A percentile compares a stretch with the other conserved stretches of the same genome.
These are phyloP conservation scores for Microchirus variegatus DNA, from an alignment of 2,797 vertebrate species.

Conservation along the genomic window DNA sequence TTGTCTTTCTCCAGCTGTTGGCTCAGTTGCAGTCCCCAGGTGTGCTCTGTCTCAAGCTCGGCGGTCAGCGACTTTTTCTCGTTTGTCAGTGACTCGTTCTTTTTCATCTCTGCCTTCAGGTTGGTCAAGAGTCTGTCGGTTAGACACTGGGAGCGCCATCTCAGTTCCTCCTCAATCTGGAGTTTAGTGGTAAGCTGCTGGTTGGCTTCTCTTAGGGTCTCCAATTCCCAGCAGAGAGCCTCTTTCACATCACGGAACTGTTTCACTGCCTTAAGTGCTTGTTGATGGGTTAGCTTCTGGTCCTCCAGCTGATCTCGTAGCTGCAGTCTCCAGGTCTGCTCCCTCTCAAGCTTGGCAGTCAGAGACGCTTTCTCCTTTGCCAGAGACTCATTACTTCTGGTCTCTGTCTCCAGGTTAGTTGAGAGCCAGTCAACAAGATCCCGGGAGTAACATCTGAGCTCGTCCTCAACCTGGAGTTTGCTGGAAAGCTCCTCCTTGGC, in stretches of 20 bases:
- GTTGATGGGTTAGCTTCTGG: neutral
- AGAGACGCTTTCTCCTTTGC: neutral
- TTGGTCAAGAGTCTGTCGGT: neutral
- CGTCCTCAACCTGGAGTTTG: neutral
- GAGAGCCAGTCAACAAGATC: neutral
- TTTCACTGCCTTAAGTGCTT: neutral
- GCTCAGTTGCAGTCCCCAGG: neutral
- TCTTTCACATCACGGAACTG: neutral
- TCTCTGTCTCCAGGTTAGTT: neutral
- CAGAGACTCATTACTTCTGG: neutral
- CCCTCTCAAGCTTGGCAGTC: neutral
- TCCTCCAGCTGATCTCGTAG: neutral
- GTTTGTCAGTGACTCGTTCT: neutral
- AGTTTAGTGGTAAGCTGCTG: too few species aligned
- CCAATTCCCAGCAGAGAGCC: neutral
- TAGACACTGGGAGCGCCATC: neutral
- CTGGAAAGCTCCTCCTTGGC: neutral
- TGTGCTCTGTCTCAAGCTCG: neutral
- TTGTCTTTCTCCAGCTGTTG: neutral
- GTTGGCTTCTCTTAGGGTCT: neutral
- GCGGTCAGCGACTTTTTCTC: neutral
- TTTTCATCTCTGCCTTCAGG: neutral
- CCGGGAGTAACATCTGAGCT: neutral
- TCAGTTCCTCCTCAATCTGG: too few species aligned
- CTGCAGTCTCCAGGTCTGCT: neutral